A percentile compares a stretch with the other conserved stretches of the same genome.
Conservation (phyloP, 2,888 invertebrate genomes). For the Cataglyphis rosenhaueri region DNA sequence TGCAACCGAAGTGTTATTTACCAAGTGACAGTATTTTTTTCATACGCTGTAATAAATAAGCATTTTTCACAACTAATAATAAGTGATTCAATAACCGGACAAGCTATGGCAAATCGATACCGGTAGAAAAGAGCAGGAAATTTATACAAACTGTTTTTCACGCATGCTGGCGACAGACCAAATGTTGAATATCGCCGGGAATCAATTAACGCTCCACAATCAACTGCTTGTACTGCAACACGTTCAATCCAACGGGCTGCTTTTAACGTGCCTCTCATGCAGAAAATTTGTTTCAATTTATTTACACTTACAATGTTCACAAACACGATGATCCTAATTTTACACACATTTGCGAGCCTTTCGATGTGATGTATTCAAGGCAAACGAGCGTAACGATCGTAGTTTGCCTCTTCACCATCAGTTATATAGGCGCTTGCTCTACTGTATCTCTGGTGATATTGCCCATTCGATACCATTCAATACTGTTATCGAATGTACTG, state of each 20-base stretch:
- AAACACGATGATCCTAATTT: constrained; percentile 72
- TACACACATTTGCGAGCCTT: constrained; percentile 61
- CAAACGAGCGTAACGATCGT: constrained; percentile 35
- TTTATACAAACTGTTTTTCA: constrained; percentile 20
- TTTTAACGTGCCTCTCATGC: constrained; percentile 71
- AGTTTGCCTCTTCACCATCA: constrained; percentile 38
- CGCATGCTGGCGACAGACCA: neutral
- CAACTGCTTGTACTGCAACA: constrained; percentile 57
- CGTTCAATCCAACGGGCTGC: constrained; percentile 49
- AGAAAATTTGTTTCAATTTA: constrained; percentile 75
- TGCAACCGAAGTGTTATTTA: constrained; percentile 12
- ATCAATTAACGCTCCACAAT: constrained; percentile 72
- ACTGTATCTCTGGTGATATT: constrained; percentile 22
- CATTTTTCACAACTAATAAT: constrained; percentile 12
- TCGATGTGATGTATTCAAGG: constrained; percentile 38
- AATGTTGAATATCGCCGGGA: constrained; percentile 49
- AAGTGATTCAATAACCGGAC: constrained; percentile 4
- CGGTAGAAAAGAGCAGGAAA: constrained; percentile 18
- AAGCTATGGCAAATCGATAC: neutral
- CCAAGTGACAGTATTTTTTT: neutral
- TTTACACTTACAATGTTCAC: constrained; percentile 71
- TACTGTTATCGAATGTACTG: constrained; percentile 32
- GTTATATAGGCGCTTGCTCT: constrained; percentile 9
- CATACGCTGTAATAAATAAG: neutral
- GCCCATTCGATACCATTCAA: constrained; percentile 33